Evolutionary conservation across 2,113 vertebrate species (phyloP), one percentile per base, ranked within the genome.

Genomic region (Percina caprodes): DNA sequence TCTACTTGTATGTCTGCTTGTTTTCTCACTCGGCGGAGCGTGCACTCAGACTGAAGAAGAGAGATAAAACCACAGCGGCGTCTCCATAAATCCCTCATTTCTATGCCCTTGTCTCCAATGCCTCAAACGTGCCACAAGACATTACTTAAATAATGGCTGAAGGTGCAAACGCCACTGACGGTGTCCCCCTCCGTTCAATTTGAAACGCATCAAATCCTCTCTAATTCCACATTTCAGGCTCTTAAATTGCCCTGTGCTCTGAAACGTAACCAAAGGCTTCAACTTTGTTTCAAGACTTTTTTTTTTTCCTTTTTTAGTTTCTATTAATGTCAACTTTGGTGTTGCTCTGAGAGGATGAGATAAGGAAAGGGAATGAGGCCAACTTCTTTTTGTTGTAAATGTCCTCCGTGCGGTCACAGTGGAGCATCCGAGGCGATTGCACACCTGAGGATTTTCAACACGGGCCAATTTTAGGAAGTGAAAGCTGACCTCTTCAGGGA

Each of bases 201-300:
- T 93, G 93, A 94, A 95, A 94, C 89, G 93, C 94, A 94, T 95
- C 94, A 95, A 93, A 93, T 95, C 93, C 93, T 88, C 94, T 89
- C 90, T 92, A 93, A 94, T 94, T 94, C 94, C 91, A 92, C 93
- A 93, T 92, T 93, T 91, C 92, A 86, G 80, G 82, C 84, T 91
- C 93, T 93, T 90, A 94, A 95, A 95, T 95, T 95, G 94, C 89
- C 93, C 92, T 94, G 94, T 87, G 92, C 95, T 92, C 92, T 93
- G 86, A 92, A 92, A 94, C 89, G 91, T 91, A 91, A 94, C 93
- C 78, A 69, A 90, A 91, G 92, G 87, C 86, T 89, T 89, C 86
- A 92, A 94, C 93, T 95, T 94, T 92, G 92, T 94, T 92, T 87
- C 83, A 35, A 87, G 88, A 92, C 90, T 93, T 94, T 88, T 80